Evolutionary conservation across 2,888 invertebrate species (phyloP).

Genomic region (Plagodis dolabraria): DNA sequence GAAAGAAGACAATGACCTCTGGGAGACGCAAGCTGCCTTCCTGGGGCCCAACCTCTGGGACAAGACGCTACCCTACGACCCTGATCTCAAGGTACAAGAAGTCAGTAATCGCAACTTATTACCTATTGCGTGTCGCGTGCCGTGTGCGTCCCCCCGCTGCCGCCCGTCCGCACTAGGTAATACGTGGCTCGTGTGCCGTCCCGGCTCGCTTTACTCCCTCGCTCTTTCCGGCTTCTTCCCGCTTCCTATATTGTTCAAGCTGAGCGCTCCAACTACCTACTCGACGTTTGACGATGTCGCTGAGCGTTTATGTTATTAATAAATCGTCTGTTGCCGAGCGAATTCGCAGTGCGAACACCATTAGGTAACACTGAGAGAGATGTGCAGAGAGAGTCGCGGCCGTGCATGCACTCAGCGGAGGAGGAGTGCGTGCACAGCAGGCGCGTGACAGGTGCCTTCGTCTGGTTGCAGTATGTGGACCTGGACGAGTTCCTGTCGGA

Average conservation of each 20-base stretch:
- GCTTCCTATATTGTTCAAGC: constrained; percentile 9
- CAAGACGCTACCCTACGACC: constrained; percentile 95
- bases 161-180: constrained; percentile 70
- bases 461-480: constrained; percentile 93
- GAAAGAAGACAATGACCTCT: constrained; percentile 93
- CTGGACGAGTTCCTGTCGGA: constrained; percentile 98
- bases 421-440: constrained; percentile 2
- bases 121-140: constrained; percentile 74
- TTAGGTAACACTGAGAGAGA: too few species aligned
- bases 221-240: constrained; percentile 21
- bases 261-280: neutral
- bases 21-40: constrained; percentile 98
- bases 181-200: constrained; percentile 50
- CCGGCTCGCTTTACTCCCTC: constrained; percentile 2
- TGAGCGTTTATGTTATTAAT: neutral
- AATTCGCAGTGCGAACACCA: constrained; percentile 9
- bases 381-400: neutral
- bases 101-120: constrained; percentile 83
- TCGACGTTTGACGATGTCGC: neutral
- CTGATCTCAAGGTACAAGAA: constrained; percentile 96
- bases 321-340: constrained; percentile 12
- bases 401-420: neutral
- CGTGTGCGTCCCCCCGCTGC: constrained; percentile 60
- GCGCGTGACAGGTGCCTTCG: constrained; percentile 39
- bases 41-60: constrained; percentile 98